phyloP scores from a whole-genome alignment of 2,113 vertebrate species.

The Vidua macroura region DNA sequence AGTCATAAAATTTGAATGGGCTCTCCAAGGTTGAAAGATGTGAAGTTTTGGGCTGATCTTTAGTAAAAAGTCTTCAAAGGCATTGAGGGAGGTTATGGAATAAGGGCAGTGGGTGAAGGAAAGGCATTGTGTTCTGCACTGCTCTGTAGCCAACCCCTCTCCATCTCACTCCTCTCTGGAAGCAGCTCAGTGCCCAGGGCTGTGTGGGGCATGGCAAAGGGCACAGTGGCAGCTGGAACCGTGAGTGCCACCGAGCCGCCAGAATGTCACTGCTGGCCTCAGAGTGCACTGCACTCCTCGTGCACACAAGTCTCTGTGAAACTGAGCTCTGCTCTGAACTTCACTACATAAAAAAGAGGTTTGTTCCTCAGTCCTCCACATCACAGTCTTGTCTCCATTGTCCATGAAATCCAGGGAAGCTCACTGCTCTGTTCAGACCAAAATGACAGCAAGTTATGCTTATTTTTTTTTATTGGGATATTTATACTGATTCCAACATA shows the following conservation, averaged over 20 bases:
- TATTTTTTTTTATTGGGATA: background rate
- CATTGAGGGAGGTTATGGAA: background rate
- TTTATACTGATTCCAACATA: background rate
- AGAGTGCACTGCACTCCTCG: background rate
- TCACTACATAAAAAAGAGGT: background rate
- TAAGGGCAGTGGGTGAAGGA: background rate
- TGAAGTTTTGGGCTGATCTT: background rate
- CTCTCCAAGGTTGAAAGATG: background rate
- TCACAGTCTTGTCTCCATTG: background rate
- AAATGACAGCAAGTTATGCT: background rate
- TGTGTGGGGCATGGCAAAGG: background rate
- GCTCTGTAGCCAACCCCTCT: background rate
- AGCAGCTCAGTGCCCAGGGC: background rate
- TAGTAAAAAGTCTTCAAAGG: background rate
- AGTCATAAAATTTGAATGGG: conserved; percentile 15
- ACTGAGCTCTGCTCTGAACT: background rate
- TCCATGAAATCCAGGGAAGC: background rate
- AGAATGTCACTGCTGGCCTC: background rate
- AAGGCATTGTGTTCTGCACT: background rate
- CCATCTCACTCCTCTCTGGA: background rate
- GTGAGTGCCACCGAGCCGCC: background rate
- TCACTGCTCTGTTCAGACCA: background rate
- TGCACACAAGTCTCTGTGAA: background rate
- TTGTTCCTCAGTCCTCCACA: background rate
- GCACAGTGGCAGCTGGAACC: background rate